Evolutionary conservation across 53 echinoderm and acorn worm species (phyloP).

Genomic region (Antedon mediterranea): DNA sequence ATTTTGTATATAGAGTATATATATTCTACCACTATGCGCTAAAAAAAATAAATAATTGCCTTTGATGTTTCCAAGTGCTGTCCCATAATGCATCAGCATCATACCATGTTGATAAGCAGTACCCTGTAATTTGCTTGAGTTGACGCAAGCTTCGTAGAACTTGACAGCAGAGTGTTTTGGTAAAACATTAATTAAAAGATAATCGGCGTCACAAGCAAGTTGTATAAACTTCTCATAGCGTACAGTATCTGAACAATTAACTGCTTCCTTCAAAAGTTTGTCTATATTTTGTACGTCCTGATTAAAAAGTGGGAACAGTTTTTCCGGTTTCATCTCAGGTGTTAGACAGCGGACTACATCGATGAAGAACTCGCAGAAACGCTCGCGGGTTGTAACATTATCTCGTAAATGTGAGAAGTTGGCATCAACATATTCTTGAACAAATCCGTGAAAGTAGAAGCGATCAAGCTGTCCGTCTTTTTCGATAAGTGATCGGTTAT

Average conservation of each 20-base stretch:
- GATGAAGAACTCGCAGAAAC: constrained; percentile 4
- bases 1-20: too few relatives aligned
- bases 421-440: neutral
- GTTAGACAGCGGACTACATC: neutral
- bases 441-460: neutral
- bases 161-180: neutral
- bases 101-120: neutral
- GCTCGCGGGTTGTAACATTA: neutral
- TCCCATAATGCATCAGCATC: neutral
- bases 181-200: neutral
- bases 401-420: neutral
- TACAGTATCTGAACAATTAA: neutral
- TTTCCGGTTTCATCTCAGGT: neutral
- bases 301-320: neutral
- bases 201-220: neutral
- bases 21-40: too few relatives aligned
- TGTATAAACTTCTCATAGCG: neutral
- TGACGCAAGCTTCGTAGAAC: neutral
- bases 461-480: neutral
- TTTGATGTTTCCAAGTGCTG: neutral
- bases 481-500: neutral
- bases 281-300: constrained; percentile 13
- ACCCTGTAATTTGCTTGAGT: neutral
- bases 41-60: neutral
- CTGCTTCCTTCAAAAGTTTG: constrained; percentile 15